Base-by-base conservation (phyloP, 2,888 invertebrate genomes). In the Pristionchus maxplancki region DNA sequence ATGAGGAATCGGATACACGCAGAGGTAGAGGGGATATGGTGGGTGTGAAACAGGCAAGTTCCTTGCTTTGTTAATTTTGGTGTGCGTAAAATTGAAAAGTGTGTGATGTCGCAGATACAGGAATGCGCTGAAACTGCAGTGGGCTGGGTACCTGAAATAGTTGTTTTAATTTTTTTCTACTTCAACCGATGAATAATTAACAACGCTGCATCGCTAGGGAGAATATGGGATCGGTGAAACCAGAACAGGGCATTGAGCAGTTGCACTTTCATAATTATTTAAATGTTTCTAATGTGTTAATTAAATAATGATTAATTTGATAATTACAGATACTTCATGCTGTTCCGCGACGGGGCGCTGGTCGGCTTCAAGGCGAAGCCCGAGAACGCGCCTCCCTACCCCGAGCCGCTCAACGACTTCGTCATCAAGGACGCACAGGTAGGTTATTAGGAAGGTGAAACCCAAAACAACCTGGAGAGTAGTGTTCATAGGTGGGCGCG, bases 361-460 rank as follows among this genome's bases (percentile, higher is more conserved):
- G 97, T 97, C 94, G 99, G 99, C 50, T 99, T 97, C 96, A 97
- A 98, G 95, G 96, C 96, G 90, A 97, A 97, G 95, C 98, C 98
- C 37, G 97, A 97, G 94, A 93, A 94, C 58, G 90, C 88, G 24
- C 91, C 89, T n/a, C 88, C 95, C 11, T 94, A 94, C 34, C 95
- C 95, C 82, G 98, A 97, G 95, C 98, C 98, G 9, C 96, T 98
- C 90, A 99, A 99, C 95, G 98, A 98, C 96, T 99, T 99, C 95
- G 99, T 98, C 28, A 98, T 99, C 88, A 97, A 97, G 95, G 98
- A 95, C 95, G 92, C 91, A 4, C 89, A 91, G 90, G 92, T 91
- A 48, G n/a, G n/a, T n/a, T n/a, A n/a, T n/a, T n/a, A n/a, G n/a
- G n/a, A n/a, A n/a, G n/a, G n/a, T n/a, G n/a, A n/a, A n/a, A n/a